Evolutionary conservation across 2,113 vertebrate genomes (phyloP).

Genomic region (Myotis davidii): DNA sequence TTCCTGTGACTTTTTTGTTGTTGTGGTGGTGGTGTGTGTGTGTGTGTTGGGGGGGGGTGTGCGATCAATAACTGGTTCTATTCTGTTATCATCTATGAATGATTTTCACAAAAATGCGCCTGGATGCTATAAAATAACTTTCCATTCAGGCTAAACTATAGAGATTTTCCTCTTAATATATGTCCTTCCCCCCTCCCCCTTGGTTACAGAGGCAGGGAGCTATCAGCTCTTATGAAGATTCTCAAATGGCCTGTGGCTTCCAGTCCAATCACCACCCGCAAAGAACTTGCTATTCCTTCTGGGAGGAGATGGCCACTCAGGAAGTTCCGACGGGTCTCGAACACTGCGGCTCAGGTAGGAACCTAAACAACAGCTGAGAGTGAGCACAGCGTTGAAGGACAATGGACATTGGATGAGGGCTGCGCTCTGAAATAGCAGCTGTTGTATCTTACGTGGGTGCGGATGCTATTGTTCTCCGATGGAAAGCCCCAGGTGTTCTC

Average conservation of each 20-base stretch:
- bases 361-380: neutral
- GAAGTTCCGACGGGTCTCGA: slow-evolving; percentile 96
- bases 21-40: fast-evolving
- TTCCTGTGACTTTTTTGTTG: neutral
- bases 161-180: neutral
- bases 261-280: slow-evolving; percentile 88
- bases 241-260: slow-evolving; percentile 86
- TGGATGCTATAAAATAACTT: neutral
- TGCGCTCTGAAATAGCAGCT: neutral
- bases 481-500: slow-evolving; percentile 29
- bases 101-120: neutral
- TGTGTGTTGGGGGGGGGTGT: fast-evolving
- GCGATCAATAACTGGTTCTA: neutral
- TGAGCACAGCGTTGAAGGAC: neutral
- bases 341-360: slow-evolving; percentile 89
- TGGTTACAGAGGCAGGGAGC: slow-evolving; percentile 88
- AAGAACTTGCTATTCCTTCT: slow-evolving; percentile 85
- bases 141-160: neutral
- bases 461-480: neutral
- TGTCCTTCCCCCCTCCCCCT: neutral
- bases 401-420: neutral
- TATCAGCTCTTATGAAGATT: slow-evolving; percentile 84
- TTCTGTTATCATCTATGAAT: neutral
- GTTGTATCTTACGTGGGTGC: neutral
- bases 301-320: slow-evolving; percentile 92